Evolutionary conservation across 2,113 vertebrate species (phyloP), one percentile per base, ranked within the genome.

Genomic region (Eulemur rufifrons): DNA sequence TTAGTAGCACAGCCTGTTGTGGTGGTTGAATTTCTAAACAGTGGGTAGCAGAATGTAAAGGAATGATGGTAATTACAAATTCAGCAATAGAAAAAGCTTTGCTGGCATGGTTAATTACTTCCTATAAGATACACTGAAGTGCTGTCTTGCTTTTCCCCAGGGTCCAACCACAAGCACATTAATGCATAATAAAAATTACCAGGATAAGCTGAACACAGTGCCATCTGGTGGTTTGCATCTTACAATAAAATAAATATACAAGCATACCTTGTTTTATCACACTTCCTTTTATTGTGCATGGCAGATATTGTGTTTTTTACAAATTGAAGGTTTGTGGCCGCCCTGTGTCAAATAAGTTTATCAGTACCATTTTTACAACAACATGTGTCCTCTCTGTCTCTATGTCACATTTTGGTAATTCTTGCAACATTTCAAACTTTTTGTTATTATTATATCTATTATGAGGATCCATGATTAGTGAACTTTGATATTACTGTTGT

Each of bases 91-190:
- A 95, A 45, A 32, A 50, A 80, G 73, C 47, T 89, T 96, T 96
- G 37, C 68, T 64, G 64, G 68, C 86, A 93, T 27, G 61, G 86
- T 80, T 96, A 97, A 95, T 96, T 92, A 94, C 91, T 97, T 97
- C 63, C 93, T 91, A 5, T 95, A 89, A 94, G 52, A 95, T 47
- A 59, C 61, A 59, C 37, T 64, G 20, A 96, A 91, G 73, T 89
- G 50, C 85, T 86, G 3, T 47, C 85, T 94, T 77, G 17, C 54
- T 91, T 94, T 96, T 85, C 86, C 68, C 95, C 21, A 37, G 42
- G 66, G 63, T 59, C 32, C 59, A 69, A 91, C 95, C 92, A 50
- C 78, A 94, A 93, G 50, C 37, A 39, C 63, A 56, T 95, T 89
- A 91, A n/a, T 59, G 45, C 25, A 3, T 59, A 42, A 80, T 82